Percentiles rank a stretch among this genome's conserved stretches.
Conservation (phyloP, 2,113 vertebrate genomes). For the Phodopus roborovskii region DNA sequence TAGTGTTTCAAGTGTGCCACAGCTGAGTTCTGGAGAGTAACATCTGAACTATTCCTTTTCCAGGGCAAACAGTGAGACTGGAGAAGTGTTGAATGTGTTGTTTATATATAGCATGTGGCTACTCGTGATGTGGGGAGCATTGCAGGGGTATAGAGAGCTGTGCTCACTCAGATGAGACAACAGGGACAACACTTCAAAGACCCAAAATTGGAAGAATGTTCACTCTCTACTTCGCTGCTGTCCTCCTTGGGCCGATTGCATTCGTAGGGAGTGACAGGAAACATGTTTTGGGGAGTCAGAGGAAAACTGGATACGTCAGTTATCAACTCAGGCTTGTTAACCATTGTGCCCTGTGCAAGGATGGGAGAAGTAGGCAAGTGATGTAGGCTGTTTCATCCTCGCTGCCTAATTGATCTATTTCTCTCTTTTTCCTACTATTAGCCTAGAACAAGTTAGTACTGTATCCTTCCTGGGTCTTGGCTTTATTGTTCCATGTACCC, state of each 20-base stretch:
- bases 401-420: neutral
- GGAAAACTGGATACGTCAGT: neutral
- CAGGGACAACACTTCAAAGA: neutral
- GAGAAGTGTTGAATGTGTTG: neutral
- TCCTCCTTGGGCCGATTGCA: neutral
- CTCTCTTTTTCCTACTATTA: neutral
- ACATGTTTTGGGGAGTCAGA: neutral
- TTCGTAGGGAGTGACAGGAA: neutral
- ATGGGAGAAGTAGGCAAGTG: neutral
- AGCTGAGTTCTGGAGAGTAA: neutral
- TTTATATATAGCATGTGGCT: neutral
- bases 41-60: neutral
- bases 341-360: neutral
- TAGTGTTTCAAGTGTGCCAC: neutral
- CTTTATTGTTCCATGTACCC: neutral
- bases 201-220: neutral
- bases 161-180: neutral
- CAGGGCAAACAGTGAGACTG: neutral
- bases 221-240: neutral
- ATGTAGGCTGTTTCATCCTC: neutral
- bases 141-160: fast-evolving
- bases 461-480: neutral
- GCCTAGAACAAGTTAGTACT: neutral
- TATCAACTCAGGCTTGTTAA: neutral
- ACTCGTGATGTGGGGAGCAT: fast-evolving